A percentile compares a stretch with the other conserved stretches of the same genome.
These are phyloP conservation scores for Antedon mediterranea DNA, from an alignment of 53 echinoderm and acorn worm genomes.

Conservation along the genomic window DNA sequence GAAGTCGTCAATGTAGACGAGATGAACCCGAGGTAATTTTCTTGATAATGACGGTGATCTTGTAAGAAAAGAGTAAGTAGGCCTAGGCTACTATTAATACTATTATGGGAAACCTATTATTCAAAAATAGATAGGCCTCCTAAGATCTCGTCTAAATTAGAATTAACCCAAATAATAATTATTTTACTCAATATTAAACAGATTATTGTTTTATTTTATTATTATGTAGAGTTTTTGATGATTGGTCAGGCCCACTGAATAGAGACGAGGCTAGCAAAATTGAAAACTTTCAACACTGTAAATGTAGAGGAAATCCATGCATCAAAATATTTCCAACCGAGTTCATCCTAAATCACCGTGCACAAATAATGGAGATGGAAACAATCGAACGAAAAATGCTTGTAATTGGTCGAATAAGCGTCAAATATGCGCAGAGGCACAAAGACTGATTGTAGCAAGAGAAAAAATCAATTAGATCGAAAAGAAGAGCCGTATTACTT, in stretches of 20 bases:
- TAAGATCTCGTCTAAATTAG: too few relatives aligned
- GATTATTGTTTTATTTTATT: too few relatives aligned
- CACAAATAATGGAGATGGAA: constrained; percentile 11
- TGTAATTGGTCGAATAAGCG: constrained; percentile 17
- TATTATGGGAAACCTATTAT: too few relatives aligned
- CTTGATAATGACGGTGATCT: too few relatives aligned
- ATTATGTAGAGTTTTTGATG: not conserved
- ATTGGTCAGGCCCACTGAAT: constrained; percentile 12
- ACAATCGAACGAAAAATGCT: constrained; percentile 25
- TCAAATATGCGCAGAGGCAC: constrained; percentile 1
- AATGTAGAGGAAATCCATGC: constrained; percentile 5
- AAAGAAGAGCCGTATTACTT: not conserved
- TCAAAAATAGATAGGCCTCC: too few relatives aligned
- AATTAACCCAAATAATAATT: too few relatives aligned
- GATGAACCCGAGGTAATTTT: too few relatives aligned
- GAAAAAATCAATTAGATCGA: not conserved
- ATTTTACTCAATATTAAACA: too few relatives aligned
- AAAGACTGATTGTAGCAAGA: constrained; percentile 1
- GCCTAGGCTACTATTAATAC: too few relatives aligned
- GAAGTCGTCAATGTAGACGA: too few relatives aligned
- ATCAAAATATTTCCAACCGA: constrained; percentile 2
- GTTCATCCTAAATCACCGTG: constrained; percentile 12
- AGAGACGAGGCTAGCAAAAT: constrained; percentile 13
- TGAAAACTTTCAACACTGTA: constrained; percentile 4
- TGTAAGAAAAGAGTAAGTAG: too few relatives aligned